Evolutionary conservation across 2,113 vertebrate species (phyloP), one percentile per base, ranked within the genome.

Genomic region (Gymnarchus niloticus): DNA sequence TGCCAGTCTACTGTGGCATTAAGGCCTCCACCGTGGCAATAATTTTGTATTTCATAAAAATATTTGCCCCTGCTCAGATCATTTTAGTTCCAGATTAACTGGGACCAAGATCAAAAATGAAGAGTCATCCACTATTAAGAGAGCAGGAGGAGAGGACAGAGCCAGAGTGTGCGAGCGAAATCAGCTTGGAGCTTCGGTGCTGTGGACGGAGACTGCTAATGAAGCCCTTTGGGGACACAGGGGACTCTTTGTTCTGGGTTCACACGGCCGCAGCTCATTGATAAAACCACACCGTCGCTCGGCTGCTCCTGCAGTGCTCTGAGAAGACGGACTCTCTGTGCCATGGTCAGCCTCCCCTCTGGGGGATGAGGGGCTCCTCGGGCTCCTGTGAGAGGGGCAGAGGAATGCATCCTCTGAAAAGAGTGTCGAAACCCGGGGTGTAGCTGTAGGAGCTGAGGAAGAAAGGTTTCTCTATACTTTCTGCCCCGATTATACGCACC

Each of bases 191-290:
- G 49, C 51, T 17, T 37, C 2, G 28, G 6, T 8, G 28, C 51
- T 82, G 80, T 7, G 25, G 80, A 9, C 14, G 0, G 51, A 33
- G 80, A 51, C 80, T 82, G 80, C 80, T 56, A 82, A 82, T 82
- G 80, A 82, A 82, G 80, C 12, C 1, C 51, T 37, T 49, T 19
- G 3, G 4, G 17, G 14, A 51, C 80, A 82, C 80, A 82, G 80
- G 80, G 51, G 80, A 37, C 49, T 54, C 51, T 56, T 82, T 82
- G 80, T 82, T 56, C 80, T 37, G 19, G 80, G 80, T 82, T 82
- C 23, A 54, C 73, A 21, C 51, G 23, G 51, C 49, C 49, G 28
- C 49, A 33, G 80, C 80, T 82, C 80, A 82, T 82, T 82, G 80
- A 81, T 81, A 81, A 81, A 81, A 81, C 48, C 48, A 21, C 10